Base-by-base conservation (phyloP, 2,888 invertebrate genomes). In the Aromia moschata region DNA sequence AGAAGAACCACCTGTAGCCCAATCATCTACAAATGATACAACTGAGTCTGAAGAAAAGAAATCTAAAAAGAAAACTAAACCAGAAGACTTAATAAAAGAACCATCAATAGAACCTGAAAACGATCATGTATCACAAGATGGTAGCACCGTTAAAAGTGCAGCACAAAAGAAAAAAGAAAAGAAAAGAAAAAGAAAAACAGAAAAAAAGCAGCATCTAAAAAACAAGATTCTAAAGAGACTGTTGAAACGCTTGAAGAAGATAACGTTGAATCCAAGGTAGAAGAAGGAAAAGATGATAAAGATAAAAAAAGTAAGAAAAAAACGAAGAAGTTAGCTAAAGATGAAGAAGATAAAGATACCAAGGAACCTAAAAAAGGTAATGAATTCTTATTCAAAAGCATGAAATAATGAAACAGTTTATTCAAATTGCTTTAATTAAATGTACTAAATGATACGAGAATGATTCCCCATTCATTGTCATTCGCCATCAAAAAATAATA, bases 151-250 rank as follows among this genome's bases (percentile, higher is more conserved):
- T 10, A 93, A 93, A 81, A 87, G 91, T 10, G 91, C 93, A 2
- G 92, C 93, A 1, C 93, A 94, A 75, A 94, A 94, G 81, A 94
- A 93, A 74, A 93, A 93, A 73, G 94, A 94, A 71, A 94, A 94
- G n/a, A 73, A 93, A 93, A 71, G 92, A 93, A 79, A 85, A 91
- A 11, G 90, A 91, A 73, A 89, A 88, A 70, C 86, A 88, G 69
- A 92, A 92, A 74, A n/a, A 89, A 91, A 69, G 81, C 85, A 69
- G 89, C 89, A 58, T 86, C 88, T 33, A 89, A 89, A 73, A 70
- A 65, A 49, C 62, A 60, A 58, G 58, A 56, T 44, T 9, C 47
- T 11, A 70, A 71, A 41, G 56, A 60, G n/a, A 56, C 54, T 38
- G 57, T 47, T 33, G 62, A 65, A 43, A 31, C 45, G 10, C 16